Evolutionary conservation across 2,113 vertebrate species (phyloP), one percentile per base, ranked within the genome.

Genomic region (Perca schrenkii): DNA sequence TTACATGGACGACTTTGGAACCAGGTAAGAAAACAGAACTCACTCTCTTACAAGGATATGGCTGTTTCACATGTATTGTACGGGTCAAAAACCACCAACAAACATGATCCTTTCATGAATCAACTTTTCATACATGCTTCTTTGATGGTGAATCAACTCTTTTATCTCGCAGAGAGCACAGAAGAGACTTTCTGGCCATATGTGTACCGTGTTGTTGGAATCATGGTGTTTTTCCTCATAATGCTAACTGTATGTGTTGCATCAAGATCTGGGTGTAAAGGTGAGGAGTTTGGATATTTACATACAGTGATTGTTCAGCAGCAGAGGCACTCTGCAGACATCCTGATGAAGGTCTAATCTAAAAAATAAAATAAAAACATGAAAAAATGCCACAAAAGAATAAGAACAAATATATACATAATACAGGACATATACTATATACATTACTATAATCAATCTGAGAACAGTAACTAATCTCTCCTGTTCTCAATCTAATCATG

Each of bases 231-330:
- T 46, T 2, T 73, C 57, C 19, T 43, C 4, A 2, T 70, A 8
- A 56, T 80, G 14, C 40, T 62, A 1, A 3, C 1, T 0, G 14
- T 69, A 8, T 72, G 0, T 1, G 14, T 73, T 15, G 2, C 0
- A n/a, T 2, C 61, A 1, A 31, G 50, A 16, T 13, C 0, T 15
- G 1, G 1, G 2, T 34, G 57, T 54, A 62, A 75, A 83, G 85
- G 87, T 91, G 60, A 79, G 87, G 19, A 12, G 13, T 64, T 25
- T 15, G 28, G 2, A 64, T 22, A 21, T 62, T 21, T 40, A 19
- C 8, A 17, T 36, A 4, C 16, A 34, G 11, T 17, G n/a, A 28
- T 5, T 34, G n/a, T 25, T 81, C n/a, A 60, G 62, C 62, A 50
- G 31, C 12, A 36, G 4, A 31, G 7, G 16, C 3, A 3, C 67